phyloP scores from a whole-genome alignment of 1,140 invertebrate genomes.

The Papilio dardanus region DNA sequence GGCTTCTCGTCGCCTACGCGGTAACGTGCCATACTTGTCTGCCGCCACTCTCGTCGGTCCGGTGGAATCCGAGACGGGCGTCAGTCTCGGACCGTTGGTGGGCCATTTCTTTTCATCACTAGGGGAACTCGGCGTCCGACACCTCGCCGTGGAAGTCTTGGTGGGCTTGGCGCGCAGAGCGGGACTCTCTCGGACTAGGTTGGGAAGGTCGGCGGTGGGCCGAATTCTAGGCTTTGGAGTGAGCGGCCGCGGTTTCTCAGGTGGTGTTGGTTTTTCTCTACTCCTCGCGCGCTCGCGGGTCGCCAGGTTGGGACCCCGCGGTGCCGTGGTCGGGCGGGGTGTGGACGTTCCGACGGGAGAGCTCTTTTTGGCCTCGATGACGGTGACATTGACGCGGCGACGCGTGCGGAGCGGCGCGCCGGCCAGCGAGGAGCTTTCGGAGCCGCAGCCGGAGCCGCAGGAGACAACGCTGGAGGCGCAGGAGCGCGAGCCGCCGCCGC shows the following conservation, averaged over 20 bases:
- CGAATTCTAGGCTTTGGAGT: constrained; percentile 84
- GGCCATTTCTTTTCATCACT: constrained; percentile 88
- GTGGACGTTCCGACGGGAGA: constrained; percentile 77
- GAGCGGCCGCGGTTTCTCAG: constrained; percentile 71
- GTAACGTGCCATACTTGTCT: constrained; percentile 89
- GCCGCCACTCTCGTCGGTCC: constrained; percentile 82
- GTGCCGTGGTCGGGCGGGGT: constrained; percentile 82
- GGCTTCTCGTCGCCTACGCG: constrained; percentile 85
- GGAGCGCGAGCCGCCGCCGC: constrained; percentile 84
- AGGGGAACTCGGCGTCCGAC: constrained; percentile 85
- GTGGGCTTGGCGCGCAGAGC: constrained; percentile 81
- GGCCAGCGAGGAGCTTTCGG: constrained; percentile 88
- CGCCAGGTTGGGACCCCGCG: constrained; percentile 78
- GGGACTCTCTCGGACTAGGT: constrained; percentile 80
- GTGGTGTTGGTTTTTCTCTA: constrained; percentile 79
- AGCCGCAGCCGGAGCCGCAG: constrained; percentile 89
- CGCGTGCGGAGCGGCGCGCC: constrained; percentile 70
- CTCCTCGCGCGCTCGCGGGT: constrained; percentile 82
- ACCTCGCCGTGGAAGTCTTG: constrained; percentile 83
- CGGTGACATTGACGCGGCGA: constrained; percentile 71
- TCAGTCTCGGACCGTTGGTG: constrained; percentile 65
- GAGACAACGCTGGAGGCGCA: constrained; percentile 90
- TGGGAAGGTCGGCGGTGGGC: constrained; percentile 79
- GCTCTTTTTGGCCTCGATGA: constrained; percentile 66
- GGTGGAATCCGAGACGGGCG: constrained; percentile 63